Conservation (phyloP, 2,113 vertebrate species). For the Cyprinodon tularosa region DNA sequence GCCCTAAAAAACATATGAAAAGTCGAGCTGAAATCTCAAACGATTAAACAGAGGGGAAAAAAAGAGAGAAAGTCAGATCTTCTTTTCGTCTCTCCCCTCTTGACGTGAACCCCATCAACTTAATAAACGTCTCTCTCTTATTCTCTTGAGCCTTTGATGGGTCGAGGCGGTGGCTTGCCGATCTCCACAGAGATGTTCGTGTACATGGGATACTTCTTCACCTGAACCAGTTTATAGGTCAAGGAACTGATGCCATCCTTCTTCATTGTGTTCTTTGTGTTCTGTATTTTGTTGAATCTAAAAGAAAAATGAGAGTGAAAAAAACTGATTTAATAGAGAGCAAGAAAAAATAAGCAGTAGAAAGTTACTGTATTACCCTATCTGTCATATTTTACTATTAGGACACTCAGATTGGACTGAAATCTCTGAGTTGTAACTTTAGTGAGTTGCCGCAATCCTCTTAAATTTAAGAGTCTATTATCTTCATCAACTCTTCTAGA, state of each 20-base stretch:
- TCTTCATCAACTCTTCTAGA: too few species aligned
- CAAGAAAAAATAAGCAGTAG: background rate
- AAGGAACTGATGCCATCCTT: slow-evolving; percentile 94
- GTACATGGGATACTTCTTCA: slow-evolving; percentile 90
- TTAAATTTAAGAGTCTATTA: too few species aligned
- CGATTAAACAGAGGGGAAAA: slow-evolving; percentile 10
- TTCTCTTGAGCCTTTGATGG: slow-evolving; percentile 83
- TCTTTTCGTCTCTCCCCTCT: background rate
- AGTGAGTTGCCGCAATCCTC: too few species aligned
- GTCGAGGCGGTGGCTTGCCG: slow-evolving; percentile 89
- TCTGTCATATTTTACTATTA: too few species aligned
- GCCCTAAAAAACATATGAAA: slow-evolving; percentile 39
- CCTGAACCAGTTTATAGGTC: slow-evolving; percentile 88
- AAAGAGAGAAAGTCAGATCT: slow-evolving; percentile 30
- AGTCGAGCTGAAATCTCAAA: slow-evolving; percentile 33
- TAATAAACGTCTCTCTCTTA: slow-evolving; percentile 1
- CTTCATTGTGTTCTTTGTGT: slow-evolving; percentile 98
- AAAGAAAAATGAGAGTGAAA: background rate
- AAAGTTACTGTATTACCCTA: background rate
- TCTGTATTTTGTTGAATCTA: slow-evolving; percentile 98
- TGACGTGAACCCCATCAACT: slow-evolving; percentile 2
- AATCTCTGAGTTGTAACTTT: too few species aligned
- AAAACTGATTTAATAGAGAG: slow-evolving; percentile 3
- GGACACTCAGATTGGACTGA: too few species aligned
- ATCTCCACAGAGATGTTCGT: slow-evolving; percentile 98